These are phyloP conservation scores for Drosophila albomicans DNA, from an alignment of 1,140 invertebrate genomes.

Conservation along the genomic window DNA sequence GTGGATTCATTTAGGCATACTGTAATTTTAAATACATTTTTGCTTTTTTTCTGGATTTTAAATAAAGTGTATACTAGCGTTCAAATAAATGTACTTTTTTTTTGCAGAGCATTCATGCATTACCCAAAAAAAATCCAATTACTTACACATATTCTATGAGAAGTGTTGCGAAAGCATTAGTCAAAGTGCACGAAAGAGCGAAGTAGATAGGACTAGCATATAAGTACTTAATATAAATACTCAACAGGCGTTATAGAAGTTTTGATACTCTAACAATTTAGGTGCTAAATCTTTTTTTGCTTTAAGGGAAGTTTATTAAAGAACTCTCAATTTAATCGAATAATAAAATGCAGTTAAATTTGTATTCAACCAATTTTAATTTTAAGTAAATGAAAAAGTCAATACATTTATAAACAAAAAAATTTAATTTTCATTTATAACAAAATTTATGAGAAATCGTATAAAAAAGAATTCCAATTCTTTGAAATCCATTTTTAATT, in stretches of 20 bases:
- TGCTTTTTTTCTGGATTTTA: no score
- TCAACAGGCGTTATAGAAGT: background rate
- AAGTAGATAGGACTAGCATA: background rate
- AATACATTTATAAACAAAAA: no score
- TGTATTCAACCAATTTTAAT: no score
- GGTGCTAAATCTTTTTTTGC: background rate
- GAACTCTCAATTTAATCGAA: no score
- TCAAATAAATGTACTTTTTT: background rate
- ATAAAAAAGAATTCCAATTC: no score
- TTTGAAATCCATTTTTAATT: background rate
- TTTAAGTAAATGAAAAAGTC: no score
- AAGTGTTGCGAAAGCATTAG: slow-evolving; percentile 1
- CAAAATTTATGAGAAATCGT: no score
- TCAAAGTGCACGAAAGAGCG: background rate
- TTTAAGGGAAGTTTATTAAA: no score
- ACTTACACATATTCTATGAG: background rate
- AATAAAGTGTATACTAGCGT: background rate
- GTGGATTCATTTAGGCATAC: background rate
- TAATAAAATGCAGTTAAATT: no score
- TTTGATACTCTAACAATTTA: background rate
- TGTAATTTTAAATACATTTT: no score
- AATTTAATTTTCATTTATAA: no score
- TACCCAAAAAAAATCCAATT: background rate
- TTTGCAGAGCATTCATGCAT: background rate
- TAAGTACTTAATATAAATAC: background rate